Conservation (phyloP, 1,140 invertebrate genomes). For the Tenebrio molitor region DNA sequence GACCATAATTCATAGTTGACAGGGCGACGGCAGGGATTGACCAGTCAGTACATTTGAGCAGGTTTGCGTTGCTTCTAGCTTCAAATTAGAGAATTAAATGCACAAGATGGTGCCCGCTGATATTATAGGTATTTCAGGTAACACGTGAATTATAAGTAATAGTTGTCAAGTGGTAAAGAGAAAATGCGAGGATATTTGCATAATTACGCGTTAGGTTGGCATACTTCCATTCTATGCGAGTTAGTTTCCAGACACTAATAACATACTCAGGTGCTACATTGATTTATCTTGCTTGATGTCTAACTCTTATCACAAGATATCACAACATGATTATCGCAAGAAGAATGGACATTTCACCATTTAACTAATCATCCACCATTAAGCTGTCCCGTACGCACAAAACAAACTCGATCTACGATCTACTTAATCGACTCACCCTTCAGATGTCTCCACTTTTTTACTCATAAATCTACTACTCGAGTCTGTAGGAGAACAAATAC, state of each 20-base stretch:
- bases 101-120: constrained; percentile 19
- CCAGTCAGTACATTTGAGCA: background rate
- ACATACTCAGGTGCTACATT: constrained; percentile 55
- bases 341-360: background rate
- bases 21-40: background rate
- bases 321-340: constrained; percentile 30
- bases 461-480: too few species aligned
- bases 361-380: background rate
- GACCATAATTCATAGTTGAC: constrained; percentile 15
- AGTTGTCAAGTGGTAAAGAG: constrained; percentile 53
- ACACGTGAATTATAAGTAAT: constrained; percentile 50
- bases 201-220: constrained; percentile 53
- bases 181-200: constrained; percentile 54
- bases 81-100: constrained; percentile 30
- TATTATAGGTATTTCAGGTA: constrained; percentile 44
- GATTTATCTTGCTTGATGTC: constrained; percentile 50
- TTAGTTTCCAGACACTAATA: constrained; percentile 52
- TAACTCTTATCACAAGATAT: constrained; percentile 38
- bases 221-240: constrained; percentile 52
- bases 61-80: background rate
- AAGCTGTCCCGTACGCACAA: too few species aligned
- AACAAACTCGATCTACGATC: too few species aligned
- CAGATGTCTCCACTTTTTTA: too few species aligned
- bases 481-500: too few species aligned
- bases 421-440: too few species aligned